Evolutionary conservation across 2,113 vertebrate species (phyloP).

Genomic region (Apteryx mantelli): DNA sequence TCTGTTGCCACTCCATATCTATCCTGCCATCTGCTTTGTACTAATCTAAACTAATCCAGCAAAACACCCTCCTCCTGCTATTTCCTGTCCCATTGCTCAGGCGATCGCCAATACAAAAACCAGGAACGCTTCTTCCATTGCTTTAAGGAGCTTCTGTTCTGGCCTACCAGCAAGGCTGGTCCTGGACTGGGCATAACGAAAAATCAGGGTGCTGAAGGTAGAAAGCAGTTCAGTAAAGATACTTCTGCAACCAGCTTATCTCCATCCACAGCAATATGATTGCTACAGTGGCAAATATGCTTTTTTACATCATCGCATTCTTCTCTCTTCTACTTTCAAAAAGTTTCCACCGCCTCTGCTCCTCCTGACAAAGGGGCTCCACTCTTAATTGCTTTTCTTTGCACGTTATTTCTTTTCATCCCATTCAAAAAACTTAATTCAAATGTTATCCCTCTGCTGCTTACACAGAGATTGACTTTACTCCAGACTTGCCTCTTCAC

Average conservation of each 20-base stretch:
- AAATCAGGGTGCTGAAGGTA: neutral
- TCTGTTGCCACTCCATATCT: neutral
- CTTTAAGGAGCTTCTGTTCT: neutral
- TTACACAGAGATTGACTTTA: neutral
- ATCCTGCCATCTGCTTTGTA: neutral
- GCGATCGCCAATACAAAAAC: neutral
- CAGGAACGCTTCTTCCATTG: neutral
- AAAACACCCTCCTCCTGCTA: neutral
- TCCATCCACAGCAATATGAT: neutral
- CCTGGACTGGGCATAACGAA: neutral
- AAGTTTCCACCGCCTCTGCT: neutral
- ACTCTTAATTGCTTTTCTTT: neutral
- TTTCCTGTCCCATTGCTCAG: neutral
- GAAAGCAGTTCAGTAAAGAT: neutral
- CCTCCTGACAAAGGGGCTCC: neutral
- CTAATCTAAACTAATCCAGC: neutral
- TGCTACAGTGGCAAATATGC: neutral
- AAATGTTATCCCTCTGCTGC: neutral
- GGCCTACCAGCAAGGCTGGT: neutral
- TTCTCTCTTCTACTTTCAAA: neutral
- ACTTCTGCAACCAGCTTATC: neutral
- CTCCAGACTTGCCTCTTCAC: neutral
- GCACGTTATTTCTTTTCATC: neutral
- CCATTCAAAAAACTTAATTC: neutral
- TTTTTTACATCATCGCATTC: neutral